A percentile compares a stretch with the other conserved stretches of the same genome.
phyloP scores from a whole-genome alignment of 2,888 invertebrate genomes.

The Zaprionus lineosus region DNA sequence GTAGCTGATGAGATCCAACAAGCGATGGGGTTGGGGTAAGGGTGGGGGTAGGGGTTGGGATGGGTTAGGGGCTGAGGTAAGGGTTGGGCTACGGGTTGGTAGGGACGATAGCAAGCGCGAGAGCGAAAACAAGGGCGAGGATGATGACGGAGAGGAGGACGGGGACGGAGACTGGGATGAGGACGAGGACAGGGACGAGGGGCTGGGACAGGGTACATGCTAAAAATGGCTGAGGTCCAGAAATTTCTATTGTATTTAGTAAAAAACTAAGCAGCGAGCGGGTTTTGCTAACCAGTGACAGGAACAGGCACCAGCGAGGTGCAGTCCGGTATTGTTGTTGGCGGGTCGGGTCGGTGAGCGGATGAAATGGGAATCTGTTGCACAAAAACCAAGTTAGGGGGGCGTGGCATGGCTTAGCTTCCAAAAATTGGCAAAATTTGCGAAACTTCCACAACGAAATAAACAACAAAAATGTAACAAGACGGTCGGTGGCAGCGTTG shows the following conservation, averaged over 20 bases:
- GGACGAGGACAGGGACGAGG: too few species aligned
- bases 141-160: too few species aligned
- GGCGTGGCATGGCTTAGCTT: constrained; percentile 22
- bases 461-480: constrained; percentile 36
- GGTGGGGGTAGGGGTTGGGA: background rate
- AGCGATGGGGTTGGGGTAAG: background rate
- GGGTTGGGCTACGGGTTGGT: too few species aligned
- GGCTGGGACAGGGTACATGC: background rate
- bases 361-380: fast-evolving
- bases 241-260: constrained; percentile 52
- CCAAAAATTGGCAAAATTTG: constrained; percentile 49
- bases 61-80: background rate
- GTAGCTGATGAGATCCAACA: background rate
- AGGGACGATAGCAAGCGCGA: background rate
- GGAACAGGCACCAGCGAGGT: background rate
- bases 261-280: constrained; percentile 39
- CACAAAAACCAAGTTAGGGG: too few species aligned
- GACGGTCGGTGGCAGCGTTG: too few species aligned
- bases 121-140: background rate
- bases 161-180: background rate
- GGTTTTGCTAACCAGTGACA: constrained; percentile 34
- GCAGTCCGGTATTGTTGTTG: too few species aligned
- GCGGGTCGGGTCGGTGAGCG: too few species aligned
- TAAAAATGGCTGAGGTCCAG: constrained; percentile 21
- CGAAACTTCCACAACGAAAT: constrained; percentile 40